A percentile compares a stretch with the other conserved stretches of the same genome.
Conservation (phyloP, 53 echinoderm and acorn worm species). For the Patiria pectinifera region DNA sequence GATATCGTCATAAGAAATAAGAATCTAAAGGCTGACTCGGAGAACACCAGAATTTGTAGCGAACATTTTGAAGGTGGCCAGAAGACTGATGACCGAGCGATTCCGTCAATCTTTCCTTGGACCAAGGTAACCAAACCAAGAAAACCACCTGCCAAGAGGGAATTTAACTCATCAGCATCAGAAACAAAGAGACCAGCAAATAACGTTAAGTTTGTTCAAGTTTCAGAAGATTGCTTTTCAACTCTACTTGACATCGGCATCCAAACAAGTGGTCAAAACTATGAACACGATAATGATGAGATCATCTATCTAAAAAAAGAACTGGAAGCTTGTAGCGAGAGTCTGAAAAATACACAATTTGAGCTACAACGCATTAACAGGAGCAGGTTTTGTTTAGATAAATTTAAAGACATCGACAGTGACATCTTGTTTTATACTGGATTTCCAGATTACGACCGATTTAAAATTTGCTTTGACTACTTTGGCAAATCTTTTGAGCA, state of each 20-base stretch:
- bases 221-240: too few relatives aligned
- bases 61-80: slow-evolving; percentile 8
- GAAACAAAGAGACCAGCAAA: not conserved
- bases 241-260: too few relatives aligned
- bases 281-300: too few relatives aligned
- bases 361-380: not conserved
- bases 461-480: slow-evolving; percentile 6
- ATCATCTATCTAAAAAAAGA: too few relatives aligned
- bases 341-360: not conserved
- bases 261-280: too few relatives aligned
- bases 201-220: not conserved
- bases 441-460: slow-evolving; percentile 16
- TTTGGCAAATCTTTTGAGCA: not conserved
- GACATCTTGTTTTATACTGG: slow-evolving; percentile 7
- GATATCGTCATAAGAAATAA: slow-evolving; percentile 7
- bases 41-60: not conserved
- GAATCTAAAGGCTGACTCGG: not conserved
- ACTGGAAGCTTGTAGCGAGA: not conserved
- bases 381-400: not conserved
- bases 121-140: not conserved
- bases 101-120: slow-evolving; percentile 25
- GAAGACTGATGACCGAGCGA: not conserved
- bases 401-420: not conserved
- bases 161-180: not conserved
- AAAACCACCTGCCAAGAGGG: slow-evolving; percentile 20